phyloP scores from a whole-genome alignment of 2,888 invertebrate genomes.

The Protodeltote pygarga region DNA sequence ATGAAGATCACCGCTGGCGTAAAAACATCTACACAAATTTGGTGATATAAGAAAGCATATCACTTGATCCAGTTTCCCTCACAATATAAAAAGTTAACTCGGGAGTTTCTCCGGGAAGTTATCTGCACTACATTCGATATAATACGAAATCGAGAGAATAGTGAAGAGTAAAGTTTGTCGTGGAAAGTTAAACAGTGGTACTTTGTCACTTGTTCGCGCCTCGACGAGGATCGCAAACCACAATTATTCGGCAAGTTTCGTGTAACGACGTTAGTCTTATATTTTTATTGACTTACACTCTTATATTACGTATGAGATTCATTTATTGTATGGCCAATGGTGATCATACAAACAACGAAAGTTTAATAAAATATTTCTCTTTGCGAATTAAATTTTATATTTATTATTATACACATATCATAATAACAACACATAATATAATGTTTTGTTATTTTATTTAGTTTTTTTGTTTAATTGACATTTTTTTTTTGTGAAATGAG shows the following conservation, averaged over 20 bases:
- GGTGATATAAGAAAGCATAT: constrained; percentile 39
- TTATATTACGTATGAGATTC: neutral
- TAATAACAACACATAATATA: too few relatives aligned
- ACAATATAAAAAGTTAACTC: constrained; percentile 56
- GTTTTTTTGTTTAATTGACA: too few relatives aligned
- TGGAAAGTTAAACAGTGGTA: constrained; percentile 66
- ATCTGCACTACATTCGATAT: constrained; percentile 60
- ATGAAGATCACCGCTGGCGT: neutral
- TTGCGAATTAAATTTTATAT: too few relatives aligned
- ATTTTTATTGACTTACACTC: constrained; percentile 24
- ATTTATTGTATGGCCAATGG: neutral
- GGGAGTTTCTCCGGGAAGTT: constrained; percentile 53
- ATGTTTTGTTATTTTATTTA: too few relatives aligned
- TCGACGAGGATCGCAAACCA: constrained; percentile 53
- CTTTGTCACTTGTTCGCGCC: constrained; percentile 56
- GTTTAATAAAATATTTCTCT: too few relatives aligned
- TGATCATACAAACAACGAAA: too few relatives aligned
- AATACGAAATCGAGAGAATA: constrained; percentile 63
- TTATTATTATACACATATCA: too few relatives aligned
- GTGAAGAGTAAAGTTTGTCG: constrained; percentile 64
- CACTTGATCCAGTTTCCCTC: constrained; percentile 51
- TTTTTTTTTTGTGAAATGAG: too few relatives aligned
- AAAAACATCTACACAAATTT: constrained; percentile 21
- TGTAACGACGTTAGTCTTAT: constrained; percentile 47
- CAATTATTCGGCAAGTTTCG: constrained; percentile 57